Percentiles rank a stretch among this genome's conserved stretches.
Conservation (phyloP, 2,888 invertebrate genomes). For the Melanostoma scalare region DNA sequence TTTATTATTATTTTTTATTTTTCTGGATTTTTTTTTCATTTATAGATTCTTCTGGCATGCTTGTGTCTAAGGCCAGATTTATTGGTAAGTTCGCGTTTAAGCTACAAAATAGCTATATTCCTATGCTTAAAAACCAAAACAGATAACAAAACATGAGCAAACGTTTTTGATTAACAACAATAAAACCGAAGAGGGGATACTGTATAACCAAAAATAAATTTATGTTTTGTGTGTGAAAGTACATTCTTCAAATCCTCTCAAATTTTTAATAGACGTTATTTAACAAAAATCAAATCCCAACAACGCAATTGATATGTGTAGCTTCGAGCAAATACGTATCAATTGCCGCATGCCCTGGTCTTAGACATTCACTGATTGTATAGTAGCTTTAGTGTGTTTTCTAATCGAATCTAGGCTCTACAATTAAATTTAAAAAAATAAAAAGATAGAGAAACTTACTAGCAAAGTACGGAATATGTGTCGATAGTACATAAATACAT, state of each 20-base stretch:
- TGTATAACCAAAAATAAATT: slow-evolving; percentile 47
- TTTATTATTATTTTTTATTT: slow-evolving; percentile 76
- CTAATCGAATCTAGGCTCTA: slow-evolving; percentile 50
- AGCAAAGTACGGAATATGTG: too few relatives aligned
- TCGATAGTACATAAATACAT: slow-evolving; percentile 32
- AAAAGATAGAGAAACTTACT: slow-evolving; percentile 22
- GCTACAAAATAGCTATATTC: slow-evolving; percentile 75
- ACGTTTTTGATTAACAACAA: slow-evolving; percentile 60
- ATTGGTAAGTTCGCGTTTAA: slow-evolving; percentile 85
- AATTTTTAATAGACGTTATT: slow-evolving; percentile 57
- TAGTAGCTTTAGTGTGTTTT: slow-evolving; percentile 52
- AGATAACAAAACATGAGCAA: slow-evolving; percentile 61
- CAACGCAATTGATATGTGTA: slow-evolving; percentile 66
- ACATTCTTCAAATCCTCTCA: slow-evolving; percentile 49
- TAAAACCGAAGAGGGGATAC: slow-evolving; percentile 24
- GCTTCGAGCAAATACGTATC: slow-evolving; percentile 57
- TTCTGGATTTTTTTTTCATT: slow-evolving; percentile 84
- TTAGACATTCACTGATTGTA: slow-evolving; percentile 64
- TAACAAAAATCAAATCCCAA: slow-evolving; percentile 56
- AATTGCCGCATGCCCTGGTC: slow-evolving; percentile 72
- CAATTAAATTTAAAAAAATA: slow-evolving; percentile 34
- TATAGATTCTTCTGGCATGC: slow-evolving; percentile 89
- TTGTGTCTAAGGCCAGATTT: slow-evolving; percentile 90
- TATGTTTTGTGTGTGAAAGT: slow-evolving; percentile 63
- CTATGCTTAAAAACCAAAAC: slow-evolving; percentile 62